Conservation (phyloP, 2,113 vertebrate species). For the Anas platyrhynchos region DNA sequence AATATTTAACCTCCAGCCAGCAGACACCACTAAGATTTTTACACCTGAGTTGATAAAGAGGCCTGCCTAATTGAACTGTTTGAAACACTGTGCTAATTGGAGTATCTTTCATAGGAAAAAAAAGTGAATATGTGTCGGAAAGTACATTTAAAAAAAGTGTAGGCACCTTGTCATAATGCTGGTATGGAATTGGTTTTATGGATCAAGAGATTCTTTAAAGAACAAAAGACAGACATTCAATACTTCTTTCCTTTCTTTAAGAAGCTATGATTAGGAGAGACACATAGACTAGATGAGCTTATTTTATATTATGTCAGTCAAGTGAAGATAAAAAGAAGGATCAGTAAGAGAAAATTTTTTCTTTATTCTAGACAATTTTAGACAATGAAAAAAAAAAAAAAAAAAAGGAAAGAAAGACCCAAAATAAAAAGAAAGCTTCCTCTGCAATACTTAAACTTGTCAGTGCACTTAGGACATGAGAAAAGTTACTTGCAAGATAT, state of each 20-base stretch:
- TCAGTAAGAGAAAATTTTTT: neutral
- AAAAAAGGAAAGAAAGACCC: neutral
- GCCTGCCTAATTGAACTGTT: neutral
- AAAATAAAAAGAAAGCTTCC: neutral
- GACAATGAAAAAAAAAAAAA: neutral
- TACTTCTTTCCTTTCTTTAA: neutral
- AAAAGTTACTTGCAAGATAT: neutral
- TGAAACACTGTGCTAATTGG: neutral
- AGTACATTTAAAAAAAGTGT: neutral
- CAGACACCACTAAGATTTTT: neutral
- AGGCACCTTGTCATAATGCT: neutral
- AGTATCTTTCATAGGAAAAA: neutral
- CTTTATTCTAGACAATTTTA: neutral
- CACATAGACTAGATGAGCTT: neutral
- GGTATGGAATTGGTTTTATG: neutral
- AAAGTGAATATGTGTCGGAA: neutral
- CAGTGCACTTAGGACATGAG: neutral
- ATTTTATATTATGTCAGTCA: neutral
- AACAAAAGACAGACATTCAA: neutral
- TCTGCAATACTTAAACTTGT: neutral
- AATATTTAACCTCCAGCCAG: constrained; percentile 43
- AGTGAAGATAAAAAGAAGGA: neutral
- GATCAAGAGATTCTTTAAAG: neutral
- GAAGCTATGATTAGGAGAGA: neutral
- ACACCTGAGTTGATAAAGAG: neutral